Evolutionary conservation across 2,797 vertebrate genomes (phyloP), one percentile per base, ranked within the genome.

Genomic region (Tympanoctomys barrerae): DNA sequence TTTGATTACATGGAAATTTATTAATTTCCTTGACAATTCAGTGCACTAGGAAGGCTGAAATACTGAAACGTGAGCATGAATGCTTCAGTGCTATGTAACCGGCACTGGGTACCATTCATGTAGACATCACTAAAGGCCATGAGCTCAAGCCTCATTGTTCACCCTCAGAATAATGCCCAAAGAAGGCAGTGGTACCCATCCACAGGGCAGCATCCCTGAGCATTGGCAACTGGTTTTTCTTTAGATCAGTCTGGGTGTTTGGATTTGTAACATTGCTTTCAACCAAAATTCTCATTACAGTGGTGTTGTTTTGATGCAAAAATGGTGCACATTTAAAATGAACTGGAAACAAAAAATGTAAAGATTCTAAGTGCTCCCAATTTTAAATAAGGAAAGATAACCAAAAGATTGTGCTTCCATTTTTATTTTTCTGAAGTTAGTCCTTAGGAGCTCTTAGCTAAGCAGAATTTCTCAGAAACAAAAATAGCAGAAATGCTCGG

Each of bases 371-470:
- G 39, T 49, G 13, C 39, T 26, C 39, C 62, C 5, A n/a, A 61
- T 84, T 59, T 84, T 18, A 89, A 89, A 77, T 31, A 39, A 89
- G 33, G 46, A 89, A 66, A 4, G 79, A 70, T 22, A 70, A 33
- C 31, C 49, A 70, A 52, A 89, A 22, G 36, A 71, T 61, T 77
- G 46, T n/a, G 31, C 49, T 95, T 86, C 54, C 13, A 42, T 62
- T 90, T 85, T 85, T 31, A 54, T 33, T 96, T 85, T 95, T 73
- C 68, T 94, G 64, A 87, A 62, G 66, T 88, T 75, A 84, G 21
- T 62, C 49, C 26, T 33, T 28, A 78, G 13, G 28, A 89, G 57
- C 61, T 21, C 57, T 75, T 66, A 62, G 22, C 16, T 85, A 75
- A 49, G 49, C 52, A 93, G 57, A 71, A 94, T 66, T 49, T 42